A percentile compares a stretch with the other conserved stretches of the same genome.
Conservation (phyloP, 2,797 vertebrate genomes). For the Amazona finschi region DNA sequence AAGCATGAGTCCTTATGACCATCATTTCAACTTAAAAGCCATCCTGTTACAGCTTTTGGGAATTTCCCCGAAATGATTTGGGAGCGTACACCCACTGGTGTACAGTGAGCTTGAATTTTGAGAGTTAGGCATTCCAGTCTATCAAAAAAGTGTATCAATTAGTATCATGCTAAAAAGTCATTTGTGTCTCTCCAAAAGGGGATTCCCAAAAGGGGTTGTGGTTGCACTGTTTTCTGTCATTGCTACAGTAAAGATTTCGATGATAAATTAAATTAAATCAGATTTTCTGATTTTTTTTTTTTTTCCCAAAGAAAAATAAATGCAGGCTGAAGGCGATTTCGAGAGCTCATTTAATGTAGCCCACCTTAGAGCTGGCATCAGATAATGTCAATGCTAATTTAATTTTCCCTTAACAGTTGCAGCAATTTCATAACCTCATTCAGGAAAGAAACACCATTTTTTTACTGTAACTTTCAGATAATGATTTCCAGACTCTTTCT, state of each 20-base stretch:
- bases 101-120: not conserved
- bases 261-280: slow-evolving; percentile 27
- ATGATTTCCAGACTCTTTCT: not conserved
- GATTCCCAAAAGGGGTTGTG: not conserved
- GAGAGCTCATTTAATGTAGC: not conserved
- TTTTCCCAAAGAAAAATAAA: not conserved
- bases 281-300: not conserved
- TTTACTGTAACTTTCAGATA: not conserved
- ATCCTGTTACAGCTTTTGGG: not conserved
- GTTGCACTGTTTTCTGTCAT: slow-evolving; percentile 36
- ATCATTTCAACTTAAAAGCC: not conserved
- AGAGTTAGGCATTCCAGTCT: not conserved
- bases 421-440: not conserved
- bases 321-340: not conserved
- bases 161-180: not conserved
- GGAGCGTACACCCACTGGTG: not conserved
- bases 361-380: not conserved
- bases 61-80: not conserved
- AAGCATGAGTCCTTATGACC: not conserved
- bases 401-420: not conserved
- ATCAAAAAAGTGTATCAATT: not conserved
- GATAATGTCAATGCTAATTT: not conserved
- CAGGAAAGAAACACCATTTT: not conserved
- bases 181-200: not conserved
- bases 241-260: not conserved